These are phyloP conservation scores for Corythornis madagascariensis DNA, from an alignment of 2,113 vertebrate species.

Conservation along the genomic window DNA sequence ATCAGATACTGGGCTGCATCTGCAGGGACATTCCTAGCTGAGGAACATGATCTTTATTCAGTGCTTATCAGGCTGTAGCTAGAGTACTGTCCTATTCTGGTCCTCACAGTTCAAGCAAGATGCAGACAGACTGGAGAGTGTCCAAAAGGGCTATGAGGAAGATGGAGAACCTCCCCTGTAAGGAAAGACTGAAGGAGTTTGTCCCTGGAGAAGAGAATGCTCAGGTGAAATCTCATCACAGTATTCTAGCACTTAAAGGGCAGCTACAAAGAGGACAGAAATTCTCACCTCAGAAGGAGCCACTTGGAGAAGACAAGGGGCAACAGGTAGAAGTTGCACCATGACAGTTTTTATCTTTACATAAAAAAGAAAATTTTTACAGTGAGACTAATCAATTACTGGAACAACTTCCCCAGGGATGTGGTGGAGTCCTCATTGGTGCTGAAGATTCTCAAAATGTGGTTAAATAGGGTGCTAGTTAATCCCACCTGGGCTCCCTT, in stretches of 20 bases:
- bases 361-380: neutral
- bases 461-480: neutral
- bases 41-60: neutral
- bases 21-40: fast-evolving
- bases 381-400: neutral
- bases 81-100: neutral
- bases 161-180: neutral
- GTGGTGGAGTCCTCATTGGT: neutral
- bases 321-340: neutral
- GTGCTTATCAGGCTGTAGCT: neutral
- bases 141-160: neutral
- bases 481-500: neutral
- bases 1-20: neutral
- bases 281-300: neutral
- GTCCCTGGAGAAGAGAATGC: neutral
- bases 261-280: neutral
- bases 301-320: neutral
- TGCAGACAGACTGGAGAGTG: fast-evolving
- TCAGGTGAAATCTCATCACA: neutral
- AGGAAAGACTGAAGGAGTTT: neutral
- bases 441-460: neutral
- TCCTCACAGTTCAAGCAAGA: neutral
- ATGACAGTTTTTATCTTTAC: neutral
- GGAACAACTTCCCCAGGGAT: neutral
- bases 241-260: neutral